Conservation (phyloP, 2,797 vertebrate genomes). For the Thamnophis elegans region DNA sequence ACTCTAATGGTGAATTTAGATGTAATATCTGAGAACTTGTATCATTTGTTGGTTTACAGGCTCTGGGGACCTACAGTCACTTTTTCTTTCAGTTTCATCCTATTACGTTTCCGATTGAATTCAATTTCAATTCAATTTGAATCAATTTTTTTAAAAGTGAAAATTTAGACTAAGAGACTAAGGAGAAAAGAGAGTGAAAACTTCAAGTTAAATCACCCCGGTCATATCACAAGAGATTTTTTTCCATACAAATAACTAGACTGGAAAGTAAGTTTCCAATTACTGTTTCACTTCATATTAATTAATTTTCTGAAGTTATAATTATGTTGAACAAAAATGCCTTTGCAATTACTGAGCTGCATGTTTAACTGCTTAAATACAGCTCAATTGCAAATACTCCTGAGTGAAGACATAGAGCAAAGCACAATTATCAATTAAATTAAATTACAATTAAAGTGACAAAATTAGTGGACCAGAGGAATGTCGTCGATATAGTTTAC, state of each 20-base stretch:
- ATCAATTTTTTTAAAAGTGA: background rate
- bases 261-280: conserved; percentile 24
- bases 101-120: background rate
- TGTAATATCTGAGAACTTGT: background rate
- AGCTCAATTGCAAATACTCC: background rate
- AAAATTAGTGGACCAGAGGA: too few relatives aligned
- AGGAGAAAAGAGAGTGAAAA: background rate
- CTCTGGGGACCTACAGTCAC: background rate
- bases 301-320: background rate
- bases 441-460: too few relatives aligned
- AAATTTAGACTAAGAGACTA: background rate
- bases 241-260: background rate
- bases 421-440: background rate
- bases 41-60: background rate
- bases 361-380: background rate
- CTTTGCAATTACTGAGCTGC: conserved; percentile 10
- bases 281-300: conserved; percentile 21
- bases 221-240: background rate
- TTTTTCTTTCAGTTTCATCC: background rate
- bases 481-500: too few relatives aligned
- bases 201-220: background rate
- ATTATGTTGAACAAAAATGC: conserved; percentile 21
- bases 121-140: background rate
- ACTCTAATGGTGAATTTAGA: background rate
- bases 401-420: background rate